phyloP scores from a whole-genome alignment of 2,113 vertebrate species.

The Apteryx mantelli region DNA sequence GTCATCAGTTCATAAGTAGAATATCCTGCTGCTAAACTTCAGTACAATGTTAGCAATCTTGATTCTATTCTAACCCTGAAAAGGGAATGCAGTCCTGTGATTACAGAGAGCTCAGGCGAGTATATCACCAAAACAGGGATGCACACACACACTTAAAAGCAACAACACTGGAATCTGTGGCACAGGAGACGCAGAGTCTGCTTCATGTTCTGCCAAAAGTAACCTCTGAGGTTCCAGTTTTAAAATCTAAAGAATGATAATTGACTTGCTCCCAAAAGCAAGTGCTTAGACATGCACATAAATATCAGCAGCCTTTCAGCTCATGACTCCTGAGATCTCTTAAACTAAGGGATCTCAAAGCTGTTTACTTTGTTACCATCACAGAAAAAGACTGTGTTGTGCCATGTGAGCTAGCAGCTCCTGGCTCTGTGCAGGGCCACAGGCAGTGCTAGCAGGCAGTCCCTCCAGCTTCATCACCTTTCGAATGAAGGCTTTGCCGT shows the following conservation, averaged over 20 bases:
- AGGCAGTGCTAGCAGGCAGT: background rate
- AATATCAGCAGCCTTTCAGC: background rate
- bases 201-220: background rate
- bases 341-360: fast-evolving
- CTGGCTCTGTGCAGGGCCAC: background rate
- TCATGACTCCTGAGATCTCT: background rate
- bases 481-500: background rate
- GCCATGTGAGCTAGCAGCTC: background rate
- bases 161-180: fast-evolving
- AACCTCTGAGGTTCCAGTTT: background rate
- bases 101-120: background rate
- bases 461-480: no score
- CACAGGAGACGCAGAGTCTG: background rate
- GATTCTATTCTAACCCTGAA: background rate
- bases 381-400: background rate
- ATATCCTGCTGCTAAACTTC: background rate
- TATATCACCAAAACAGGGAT: fast-evolving
- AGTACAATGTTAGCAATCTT: background rate
- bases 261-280: background rate
- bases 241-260: background rate
- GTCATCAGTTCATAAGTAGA: background rate
- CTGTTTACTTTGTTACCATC: background rate
- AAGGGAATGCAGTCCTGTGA: background rate
- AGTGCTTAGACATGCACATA: background rate
- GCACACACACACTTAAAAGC: fast-evolving